Evolutionary conservation across 1,140 invertebrate species (phyloP).

Genomic region (Conopomorpha cramerella): DNA sequence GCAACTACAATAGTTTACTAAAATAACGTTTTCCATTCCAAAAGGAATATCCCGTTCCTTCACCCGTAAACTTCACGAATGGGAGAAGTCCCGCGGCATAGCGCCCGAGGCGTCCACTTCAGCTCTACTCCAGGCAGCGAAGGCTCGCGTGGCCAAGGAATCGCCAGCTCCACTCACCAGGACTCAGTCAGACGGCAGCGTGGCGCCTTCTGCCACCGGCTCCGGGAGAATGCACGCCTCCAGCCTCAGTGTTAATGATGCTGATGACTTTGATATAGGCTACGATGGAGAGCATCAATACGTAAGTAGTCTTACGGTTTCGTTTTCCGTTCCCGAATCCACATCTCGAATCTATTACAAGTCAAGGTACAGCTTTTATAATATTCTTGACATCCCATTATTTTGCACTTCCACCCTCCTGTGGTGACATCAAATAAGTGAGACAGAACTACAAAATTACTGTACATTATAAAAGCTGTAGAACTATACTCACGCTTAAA

Average conservation of each 20-base stretch:
- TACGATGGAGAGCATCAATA: conserved; percentile 36
- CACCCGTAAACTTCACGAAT: conserved; percentile 86
- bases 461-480: no score
- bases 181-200: conserved; percentile 74
- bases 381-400: no score
- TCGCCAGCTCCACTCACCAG: conserved; percentile 56
- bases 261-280: conserved; percentile 64
- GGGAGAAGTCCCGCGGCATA: conserved; percentile 85
- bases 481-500: no score
- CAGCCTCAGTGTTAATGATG: conserved; percentile 73
- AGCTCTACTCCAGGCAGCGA: conserved; percentile 66
- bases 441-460: no score
- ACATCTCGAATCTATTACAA: no score
- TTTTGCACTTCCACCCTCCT: no score
- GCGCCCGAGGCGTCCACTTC: conserved; percentile 81
- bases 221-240: conserved; percentile 66
- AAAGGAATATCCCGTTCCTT: conserved; percentile 81
- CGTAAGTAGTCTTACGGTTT: conserved; percentile 20
- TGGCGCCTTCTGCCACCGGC: conserved; percentile 57
- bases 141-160: conserved; percentile 54
- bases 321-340: no score
- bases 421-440: no score
- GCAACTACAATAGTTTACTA: no score
- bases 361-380: no score
- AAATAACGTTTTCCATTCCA: conserved; percentile 3